Base-by-base conservation (phyloP, 2,888 invertebrate genomes). In the Cenopis cana region DNA sequence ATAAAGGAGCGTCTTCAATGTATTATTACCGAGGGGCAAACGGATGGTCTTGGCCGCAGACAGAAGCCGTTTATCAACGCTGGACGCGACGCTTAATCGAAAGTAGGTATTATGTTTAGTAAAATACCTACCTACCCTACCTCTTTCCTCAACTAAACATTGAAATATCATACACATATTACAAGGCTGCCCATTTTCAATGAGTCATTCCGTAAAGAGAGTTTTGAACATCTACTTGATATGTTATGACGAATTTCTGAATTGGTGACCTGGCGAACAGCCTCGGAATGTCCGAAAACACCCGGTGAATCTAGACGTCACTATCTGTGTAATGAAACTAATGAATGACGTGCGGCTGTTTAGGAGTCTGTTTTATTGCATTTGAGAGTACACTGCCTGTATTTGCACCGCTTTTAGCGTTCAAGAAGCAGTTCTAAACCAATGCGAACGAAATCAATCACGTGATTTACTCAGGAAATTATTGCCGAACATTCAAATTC, bases 1-100 rank as follows among this genome's bases (percentile, higher is more conserved):
- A 84, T 75, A 76, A 70, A 74, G 74, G 74, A 69, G 55, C 68
- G 33, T 56, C 64, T 70, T 69, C 65, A 62, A 50, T 55, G 14
- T 66, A 52, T 55, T 66, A 70, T 70, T 66, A 66, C 33, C 50
- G 54, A 61, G 62, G 50, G 24, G 50, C 65, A 33, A 59, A 60
- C 18, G 50, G 65, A 70, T 65, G 70, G 59, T 33, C 54, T 60
- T 60, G 50, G 57, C 1, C 20, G 52, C 57, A 65, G 57, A 66
- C 62, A 64, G 64, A 54, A 70, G 59, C 54, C 33, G 65, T 59
- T 69, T 65, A 70, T 60, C 65, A 46, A 46, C 36, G 38, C 49
- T 24, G 18, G 57, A 59, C 57, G 18, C 9, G 52, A 69, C 66
- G 11, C 60, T 14, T 10, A 38, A 50, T 50, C 17, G 50, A 57